Base-by-base conservation (phyloP, 2,888 invertebrate species). In the Holacanthella duospinosa region DNA sequence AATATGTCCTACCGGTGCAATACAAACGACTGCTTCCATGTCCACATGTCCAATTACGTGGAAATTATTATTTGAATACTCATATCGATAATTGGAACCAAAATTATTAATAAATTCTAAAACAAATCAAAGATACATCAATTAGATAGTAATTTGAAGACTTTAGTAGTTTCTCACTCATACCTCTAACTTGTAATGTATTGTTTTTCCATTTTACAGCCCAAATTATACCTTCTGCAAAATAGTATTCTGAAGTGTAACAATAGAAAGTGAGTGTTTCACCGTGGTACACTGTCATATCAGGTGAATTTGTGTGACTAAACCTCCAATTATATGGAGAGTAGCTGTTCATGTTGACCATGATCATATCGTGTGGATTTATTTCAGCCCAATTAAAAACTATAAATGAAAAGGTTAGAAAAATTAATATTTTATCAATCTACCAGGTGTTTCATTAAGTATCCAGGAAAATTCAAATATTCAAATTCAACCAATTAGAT, bases 371-470 rank as follows among this genome's bases (percentile, higher is more conserved):
- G 19, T 25, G 9, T 4, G 59, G 59, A n/a, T 36, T 16, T 25
- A 59, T 59, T 48, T 59, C 59, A 48, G 29, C 25, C 59, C 59
- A 59, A 43, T 59, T 6, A 9, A 59, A 43, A 59, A 25, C 59
- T 59, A 28, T 6, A n/a, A 53, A 53, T 6, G n/a, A 53, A n/a
- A n/a, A n/a, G 43, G 43, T 12, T n/a, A 43, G 43, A 12, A 43
- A n/a, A n/a, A n/a, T n/a, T n/a, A n/a, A n/a, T n/a, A n/a, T n/a
- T n/a, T n/a, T n/a, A n/a, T n/a, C n/a, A n/a, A n/a, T n/a, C n/a
- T n/a, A n/a, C n/a, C n/a, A n/a, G n/a, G n/a, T n/a, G n/a, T n/a
- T n/a, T n/a, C n/a, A n/a, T n/a, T n/a, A n/a, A n/a, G n/a, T n/a
- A n/a, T n/a, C n/a, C n/a, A n/a, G n/a, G n/a, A n/a, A n/a, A n/a